These are phyloP conservation scores for Bryconaethiops microstoma DNA, from an alignment of 2,797 vertebrate species.

Conservation along the genomic window DNA sequence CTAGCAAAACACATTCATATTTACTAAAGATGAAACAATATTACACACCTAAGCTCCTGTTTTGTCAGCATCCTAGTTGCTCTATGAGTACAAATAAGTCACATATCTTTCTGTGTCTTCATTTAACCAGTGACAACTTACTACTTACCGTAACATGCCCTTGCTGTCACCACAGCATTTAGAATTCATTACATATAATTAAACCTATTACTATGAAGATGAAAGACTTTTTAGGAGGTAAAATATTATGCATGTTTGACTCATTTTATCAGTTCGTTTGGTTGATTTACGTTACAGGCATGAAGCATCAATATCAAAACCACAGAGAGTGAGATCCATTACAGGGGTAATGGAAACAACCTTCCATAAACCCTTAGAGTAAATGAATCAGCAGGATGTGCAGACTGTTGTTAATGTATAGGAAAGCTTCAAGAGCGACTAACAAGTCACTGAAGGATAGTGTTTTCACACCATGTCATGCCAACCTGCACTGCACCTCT, in stretches of 20 bases:
- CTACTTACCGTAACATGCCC: neutral
- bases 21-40: neutral
- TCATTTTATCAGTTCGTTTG: neutral
- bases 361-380: constrained; percentile 29
- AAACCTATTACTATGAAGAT: too few relatives aligned
- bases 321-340: neutral
- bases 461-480: neutral
- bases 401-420: neutral
- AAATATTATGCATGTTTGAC: neutral
- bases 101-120: too few relatives aligned
- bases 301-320: constrained; percentile 20
- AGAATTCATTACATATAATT: neutral
- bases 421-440: neutral
- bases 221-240: neutral
- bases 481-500: neutral
- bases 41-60: neutral
- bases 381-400: constrained; percentile 11
- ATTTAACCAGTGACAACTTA: neutral
- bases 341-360: constrained; percentile 21
- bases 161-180: neutral
- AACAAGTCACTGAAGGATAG: neutral
- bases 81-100: neutral
- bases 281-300: neutral
- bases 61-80: neutral
- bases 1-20: neutral